phyloP scores from a whole-genome alignment of 2,888 invertebrate genomes.

The Meandrusa payeni region DNA sequence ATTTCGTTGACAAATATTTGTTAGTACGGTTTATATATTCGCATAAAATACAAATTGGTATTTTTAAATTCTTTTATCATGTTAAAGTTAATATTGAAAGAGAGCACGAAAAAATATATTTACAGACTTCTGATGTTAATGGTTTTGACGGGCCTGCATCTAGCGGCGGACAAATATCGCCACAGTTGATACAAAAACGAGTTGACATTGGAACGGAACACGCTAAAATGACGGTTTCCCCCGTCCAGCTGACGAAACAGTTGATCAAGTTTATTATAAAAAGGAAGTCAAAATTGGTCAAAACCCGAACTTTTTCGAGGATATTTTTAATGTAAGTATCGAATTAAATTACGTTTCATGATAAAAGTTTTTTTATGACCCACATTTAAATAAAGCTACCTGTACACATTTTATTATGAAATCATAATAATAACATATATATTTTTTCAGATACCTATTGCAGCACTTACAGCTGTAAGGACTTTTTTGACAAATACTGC shows the following conservation, averaged over 20 bases:
- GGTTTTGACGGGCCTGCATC: conserved; percentile 52
- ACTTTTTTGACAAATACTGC: conserved; percentile 80
- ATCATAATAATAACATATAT: too few relatives aligned
- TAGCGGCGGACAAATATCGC: conserved; percentile 34
- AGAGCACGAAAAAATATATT: too few relatives aligned
- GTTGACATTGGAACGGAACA: conserved; percentile 51
- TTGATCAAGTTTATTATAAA: conserved; percentile 38
- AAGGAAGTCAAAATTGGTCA: conserved; percentile 51
- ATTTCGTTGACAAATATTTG: too few relatives aligned
- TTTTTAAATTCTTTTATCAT: too few relatives aligned
- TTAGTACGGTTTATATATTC: too few relatives aligned
- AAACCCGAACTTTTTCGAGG: conserved; percentile 77
- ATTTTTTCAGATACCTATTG: conserved; percentile 83
- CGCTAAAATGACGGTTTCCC: conserved; percentile 36
- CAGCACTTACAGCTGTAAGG: conserved; percentile 82
- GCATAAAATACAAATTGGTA: too few relatives aligned
- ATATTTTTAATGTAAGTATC: conserved; percentile 83
- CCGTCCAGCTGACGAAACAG: conserved; percentile 26
- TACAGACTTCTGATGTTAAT: conserved; percentile 53
- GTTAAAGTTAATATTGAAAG: too few relatives aligned
- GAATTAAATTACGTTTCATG: too few relatives aligned
- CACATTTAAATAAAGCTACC: too few relatives aligned
- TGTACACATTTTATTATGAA: too few relatives aligned
- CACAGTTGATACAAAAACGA: conserved; percentile 50
- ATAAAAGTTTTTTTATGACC: too few relatives aligned